Evolutionary conservation across 2,113 vertebrate species (phyloP).

Genomic region (Rhabdornis inornatus): DNA sequence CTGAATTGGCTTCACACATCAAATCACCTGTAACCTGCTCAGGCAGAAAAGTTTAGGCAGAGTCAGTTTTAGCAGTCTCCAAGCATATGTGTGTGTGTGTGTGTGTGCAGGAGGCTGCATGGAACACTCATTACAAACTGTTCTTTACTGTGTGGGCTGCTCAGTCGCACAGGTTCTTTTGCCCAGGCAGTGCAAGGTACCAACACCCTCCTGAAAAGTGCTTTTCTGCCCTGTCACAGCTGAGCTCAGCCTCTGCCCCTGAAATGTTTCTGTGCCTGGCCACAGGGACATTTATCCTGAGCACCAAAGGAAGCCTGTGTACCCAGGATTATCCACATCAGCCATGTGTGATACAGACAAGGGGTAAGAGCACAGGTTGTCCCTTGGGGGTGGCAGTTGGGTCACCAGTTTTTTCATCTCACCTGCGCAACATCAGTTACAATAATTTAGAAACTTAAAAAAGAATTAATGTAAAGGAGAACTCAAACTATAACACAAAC

Average conservation of each 20-base stretch:
- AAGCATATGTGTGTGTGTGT: neutral
- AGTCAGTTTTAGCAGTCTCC: neutral
- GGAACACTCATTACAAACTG: neutral
- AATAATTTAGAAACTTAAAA: neutral
- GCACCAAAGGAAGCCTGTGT: neutral
- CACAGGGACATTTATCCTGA: neutral
- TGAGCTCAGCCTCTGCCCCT: neutral
- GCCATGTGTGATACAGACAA: neutral
- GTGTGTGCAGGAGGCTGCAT: neutral
- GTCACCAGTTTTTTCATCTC: neutral
- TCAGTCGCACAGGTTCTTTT: neutral
- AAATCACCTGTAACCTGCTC: too few relatives aligned
- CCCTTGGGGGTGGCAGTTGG: rapidly evolving
- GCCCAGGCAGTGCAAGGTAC: neutral
- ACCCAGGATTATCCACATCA: neutral
- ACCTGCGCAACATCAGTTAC: neutral
- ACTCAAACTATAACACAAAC: neutral
- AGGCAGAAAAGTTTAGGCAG: neutral
- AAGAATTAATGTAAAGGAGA: neutral
- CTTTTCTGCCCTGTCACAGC: neutral
- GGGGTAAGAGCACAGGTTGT: neutral
- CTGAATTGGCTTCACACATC: neutral
- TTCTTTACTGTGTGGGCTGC: neutral
- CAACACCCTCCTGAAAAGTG: neutral
- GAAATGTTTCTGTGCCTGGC: neutral